Evolutionary conservation across 2,888 invertebrate species (phyloP).

Genomic region (Monochamus alternatus): DNA sequence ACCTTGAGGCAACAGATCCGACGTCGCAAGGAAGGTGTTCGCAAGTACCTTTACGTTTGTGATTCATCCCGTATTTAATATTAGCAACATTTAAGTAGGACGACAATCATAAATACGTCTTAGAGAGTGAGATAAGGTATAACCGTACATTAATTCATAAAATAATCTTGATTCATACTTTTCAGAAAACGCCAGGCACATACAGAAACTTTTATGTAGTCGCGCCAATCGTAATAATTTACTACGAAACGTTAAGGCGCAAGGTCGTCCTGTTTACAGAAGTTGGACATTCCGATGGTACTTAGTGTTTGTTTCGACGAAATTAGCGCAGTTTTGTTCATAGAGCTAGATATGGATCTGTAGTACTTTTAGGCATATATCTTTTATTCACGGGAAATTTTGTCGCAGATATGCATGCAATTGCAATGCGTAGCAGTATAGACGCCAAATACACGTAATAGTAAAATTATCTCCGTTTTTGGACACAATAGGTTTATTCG

Average conservation of each 20-base stretch:
- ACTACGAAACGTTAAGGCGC: conserved; percentile 29
- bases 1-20: background rate
- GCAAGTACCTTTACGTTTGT: background rate
- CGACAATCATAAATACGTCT: background rate
- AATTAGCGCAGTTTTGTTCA: conserved; percentile 10
- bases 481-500: too few species aligned
- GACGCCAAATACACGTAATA: too few species aligned
- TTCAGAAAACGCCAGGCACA: conserved; percentile 19
- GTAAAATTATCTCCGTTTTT: too few species aligned
- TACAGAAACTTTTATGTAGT: conserved; percentile 4
- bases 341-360: too few species aligned
- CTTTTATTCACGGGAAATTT: background rate
- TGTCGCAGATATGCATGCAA: too few species aligned
- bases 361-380: too few species aligned
- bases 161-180: conserved; percentile 30
- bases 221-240: conserved; percentile 11
- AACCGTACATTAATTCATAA: conserved; percentile 15
- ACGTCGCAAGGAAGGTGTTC: background rate
- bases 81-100: background rate
- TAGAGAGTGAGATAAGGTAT: background rate
- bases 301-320: conserved; percentile 2
- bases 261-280: conserved; percentile 33
- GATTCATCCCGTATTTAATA: background rate
- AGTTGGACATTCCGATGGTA: background rate
- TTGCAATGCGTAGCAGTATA: too few species aligned